Evolutionary conservation across 2,888 invertebrate genomes (phyloP).

Genomic region (Fissipunctia ypsillon): DNA sequence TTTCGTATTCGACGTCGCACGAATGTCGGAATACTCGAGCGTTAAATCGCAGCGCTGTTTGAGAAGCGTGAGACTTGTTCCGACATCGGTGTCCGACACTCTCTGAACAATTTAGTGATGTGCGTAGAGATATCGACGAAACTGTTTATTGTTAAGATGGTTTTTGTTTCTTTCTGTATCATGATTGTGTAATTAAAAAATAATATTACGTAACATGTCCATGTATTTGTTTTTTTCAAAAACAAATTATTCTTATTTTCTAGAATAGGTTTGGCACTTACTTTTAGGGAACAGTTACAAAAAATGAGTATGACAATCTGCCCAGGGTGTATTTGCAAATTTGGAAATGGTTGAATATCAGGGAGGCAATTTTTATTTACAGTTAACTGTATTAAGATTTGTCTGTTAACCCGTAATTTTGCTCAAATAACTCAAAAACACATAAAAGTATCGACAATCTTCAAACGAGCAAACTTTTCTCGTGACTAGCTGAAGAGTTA

Average conservation of each 20-base stretch:
- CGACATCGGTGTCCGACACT: slow-evolving; percentile 64
- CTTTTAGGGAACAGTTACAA: too few relatives aligned
- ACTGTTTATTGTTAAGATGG: not conserved
- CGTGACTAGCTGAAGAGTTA: slow-evolving; percentile 78
- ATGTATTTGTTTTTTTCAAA: too few relatives aligned
- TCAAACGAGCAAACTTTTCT: not conserved
- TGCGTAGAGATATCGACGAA: slow-evolving; percentile 40
- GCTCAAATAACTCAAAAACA: not conserved
- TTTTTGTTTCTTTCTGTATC: not conserved
- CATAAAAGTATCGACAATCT: slow-evolving; percentile 55
- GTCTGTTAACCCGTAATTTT: not conserved
- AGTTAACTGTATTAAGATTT: too few relatives aligned
- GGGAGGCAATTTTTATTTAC: too few relatives aligned
- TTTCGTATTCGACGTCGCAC: slow-evolving; percentile 47
- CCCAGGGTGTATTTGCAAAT: too few relatives aligned
- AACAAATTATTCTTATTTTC: too few relatives aligned
- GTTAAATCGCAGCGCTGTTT: slow-evolving; percentile 75
- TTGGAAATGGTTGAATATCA: too few relatives aligned
- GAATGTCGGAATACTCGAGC: slow-evolving; percentile 65
- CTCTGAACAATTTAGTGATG: slow-evolving; percentile 56
- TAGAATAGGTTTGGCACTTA: too few relatives aligned
- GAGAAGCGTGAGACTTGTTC: slow-evolving; percentile 67
- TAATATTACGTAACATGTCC: too few relatives aligned
- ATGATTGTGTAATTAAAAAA: too few relatives aligned
- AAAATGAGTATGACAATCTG: too few relatives aligned